Conservation (phyloP, 2,888 invertebrate genomes). For the Cerastis rubricosa region DNA sequence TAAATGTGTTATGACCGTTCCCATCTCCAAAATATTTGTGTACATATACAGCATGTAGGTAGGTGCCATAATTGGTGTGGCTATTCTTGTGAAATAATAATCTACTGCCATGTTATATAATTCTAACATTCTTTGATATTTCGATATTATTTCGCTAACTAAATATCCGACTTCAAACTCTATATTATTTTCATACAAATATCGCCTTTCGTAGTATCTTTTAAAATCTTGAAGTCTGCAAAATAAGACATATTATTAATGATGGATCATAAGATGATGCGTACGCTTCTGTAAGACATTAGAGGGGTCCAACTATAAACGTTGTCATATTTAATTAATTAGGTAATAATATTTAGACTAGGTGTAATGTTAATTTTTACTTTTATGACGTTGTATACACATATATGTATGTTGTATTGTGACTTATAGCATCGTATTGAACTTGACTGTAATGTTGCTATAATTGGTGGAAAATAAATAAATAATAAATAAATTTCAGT, state of each 20-base stretch:
- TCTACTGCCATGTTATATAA: constrained; percentile 65
- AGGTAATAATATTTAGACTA: too few species aligned
- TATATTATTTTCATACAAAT: constrained; percentile 65
- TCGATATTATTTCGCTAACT: constrained; percentile 70
- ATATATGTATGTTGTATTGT: too few species aligned
- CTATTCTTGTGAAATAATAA: not conserved
- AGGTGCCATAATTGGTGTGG: constrained; percentile 24
- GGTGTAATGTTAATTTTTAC: too few species aligned
- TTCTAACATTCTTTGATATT: constrained; percentile 74
- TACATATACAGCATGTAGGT: constrained; percentile 72
- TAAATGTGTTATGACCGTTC: constrained; percentile 68
- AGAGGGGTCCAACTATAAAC: too few species aligned
- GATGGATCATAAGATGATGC: too few species aligned
- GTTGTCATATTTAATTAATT: too few species aligned
- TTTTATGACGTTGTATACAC: too few species aligned
- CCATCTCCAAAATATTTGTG: constrained; percentile 66
- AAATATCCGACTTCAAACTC: constrained; percentile 76
- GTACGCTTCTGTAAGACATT: too few species aligned
- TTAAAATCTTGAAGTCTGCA: constrained; percentile 63
- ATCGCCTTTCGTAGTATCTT: constrained; percentile 58
- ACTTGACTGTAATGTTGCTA: too few species aligned
- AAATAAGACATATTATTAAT: constrained; percentile 12
- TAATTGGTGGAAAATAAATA: too few species aligned
- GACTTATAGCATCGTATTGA: too few species aligned
- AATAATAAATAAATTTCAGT: too few species aligned